Evolutionary conservation across 1,140 invertebrate species (phyloP).

Genomic region (Megalonaias nervosa): DNA sequence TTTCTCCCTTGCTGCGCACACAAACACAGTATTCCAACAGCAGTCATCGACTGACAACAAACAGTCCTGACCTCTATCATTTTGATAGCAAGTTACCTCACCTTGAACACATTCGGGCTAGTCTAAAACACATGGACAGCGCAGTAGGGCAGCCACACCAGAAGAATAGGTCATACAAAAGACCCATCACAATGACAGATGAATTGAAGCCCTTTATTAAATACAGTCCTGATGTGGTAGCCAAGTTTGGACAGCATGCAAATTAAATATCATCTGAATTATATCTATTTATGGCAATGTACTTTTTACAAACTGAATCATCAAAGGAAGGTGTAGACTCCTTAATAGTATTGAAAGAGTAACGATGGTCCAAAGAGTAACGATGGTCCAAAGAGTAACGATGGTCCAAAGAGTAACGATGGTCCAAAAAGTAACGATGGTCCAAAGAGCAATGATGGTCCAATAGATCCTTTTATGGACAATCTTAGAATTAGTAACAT

Average conservation of each 20-base stretch:
- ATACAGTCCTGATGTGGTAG: slow-evolving; percentile 56
- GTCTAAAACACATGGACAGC: slow-evolving; percentile 54
- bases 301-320: too few species aligned
- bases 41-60: slow-evolving; percentile 55
- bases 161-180: slow-evolving; percentile 23
- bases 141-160: slow-evolving; percentile 2
- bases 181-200: slow-evolving; percentile 43
- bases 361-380: too few species aligned
- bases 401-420: too few species aligned
- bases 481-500: too few species aligned
- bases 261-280: not conserved
- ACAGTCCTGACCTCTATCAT: slow-evolving; percentile 57
- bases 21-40: slow-evolving; percentile 65
- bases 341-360: too few species aligned
- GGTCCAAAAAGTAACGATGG: too few species aligned
- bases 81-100: slow-evolving; percentile 47
- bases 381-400: too few species aligned
- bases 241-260: slow-evolving; percentile 29
- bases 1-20: slow-evolving; percentile 58
- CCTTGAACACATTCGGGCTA: slow-evolving; percentile 55
- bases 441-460: too few species aligned
- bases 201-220: slow-evolving; percentile 63
- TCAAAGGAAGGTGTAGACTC: too few species aligned
- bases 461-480: too few species aligned
- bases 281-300: too few species aligned